Base-by-base conservation (phyloP, 2,113 vertebrate species). In the Callocephalon fimbriatum region DNA sequence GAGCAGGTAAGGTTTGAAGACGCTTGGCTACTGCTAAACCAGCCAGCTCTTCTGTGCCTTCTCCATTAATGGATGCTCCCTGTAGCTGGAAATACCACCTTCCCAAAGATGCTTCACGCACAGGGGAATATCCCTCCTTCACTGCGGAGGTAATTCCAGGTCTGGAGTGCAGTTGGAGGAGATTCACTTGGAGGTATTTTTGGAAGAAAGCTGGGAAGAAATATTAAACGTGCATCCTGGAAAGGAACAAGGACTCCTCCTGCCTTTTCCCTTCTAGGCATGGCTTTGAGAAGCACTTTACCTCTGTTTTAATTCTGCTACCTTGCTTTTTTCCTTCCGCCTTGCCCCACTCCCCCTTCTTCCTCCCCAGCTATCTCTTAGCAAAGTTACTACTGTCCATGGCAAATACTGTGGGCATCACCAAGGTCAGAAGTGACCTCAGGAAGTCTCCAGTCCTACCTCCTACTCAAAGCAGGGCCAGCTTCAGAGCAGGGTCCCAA, bases 71-170 rank as follows among this genome's bases (percentile, higher is more conserved):
- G 15, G 6, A 23, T 38, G 12, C 38, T 54, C 37, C 40, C n/a
- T 1, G 1, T 11, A 15, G 42, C 2, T 0, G 0, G 66, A 45
- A n/a, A 5, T 8, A 4, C 4, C 15, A 13, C 56, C 58, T 72
- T 61, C 59, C 72, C 61, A 66, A 32, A 81, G n/a, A 45, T 15
- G 37, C 7, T 59, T 77, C 9, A 2, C 0, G 1, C 0, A 0
- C 35, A n/a, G 42, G 31, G 45, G 42, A 74, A 88, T 63, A 67
- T 44, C 66, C 32, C 9, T 59, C 23, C 27, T 78, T 42, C 37
- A 9, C 35, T 0, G 0, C 62, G 19, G 16, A 70, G 19, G 37
- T 25, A 16, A 77, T 20, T 27, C 32, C 47, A 35, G 26, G 18
- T 31, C 56, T 42, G 1, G 1, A n/a, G 27, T 23, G 40, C 19